phyloP scores from a whole-genome alignment of 2,797 vertebrate species.

The Chloroceryle inda region DNA sequence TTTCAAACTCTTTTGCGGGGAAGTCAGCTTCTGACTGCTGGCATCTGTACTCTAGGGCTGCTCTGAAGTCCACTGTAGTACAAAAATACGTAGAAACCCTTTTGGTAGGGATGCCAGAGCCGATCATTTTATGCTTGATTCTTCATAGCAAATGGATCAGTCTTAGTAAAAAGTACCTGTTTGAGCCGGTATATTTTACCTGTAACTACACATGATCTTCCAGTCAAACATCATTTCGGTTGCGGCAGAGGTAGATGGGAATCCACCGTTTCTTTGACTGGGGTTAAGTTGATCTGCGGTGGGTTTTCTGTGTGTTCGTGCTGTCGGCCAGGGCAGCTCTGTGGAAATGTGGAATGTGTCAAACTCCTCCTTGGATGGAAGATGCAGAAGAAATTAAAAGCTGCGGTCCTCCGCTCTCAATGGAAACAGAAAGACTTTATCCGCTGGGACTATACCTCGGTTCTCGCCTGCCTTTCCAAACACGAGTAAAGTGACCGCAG shows the following conservation, averaged over 20 bases:
- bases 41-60: neutral
- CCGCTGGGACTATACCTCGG: neutral
- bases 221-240: neutral
- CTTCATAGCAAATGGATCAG: neutral
- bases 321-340: neutral
- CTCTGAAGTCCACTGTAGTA: neutral
- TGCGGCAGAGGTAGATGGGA: neutral
- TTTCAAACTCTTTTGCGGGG: neutral
- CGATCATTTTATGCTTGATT: neutral
- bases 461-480: too few species aligned
- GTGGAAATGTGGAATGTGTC: neutral
- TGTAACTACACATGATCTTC: neutral
- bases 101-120: neutral
- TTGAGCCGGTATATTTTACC: neutral
- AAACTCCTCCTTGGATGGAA: neutral
- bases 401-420: rapidly evolving
- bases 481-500: too few species aligned
- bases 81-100: neutral
- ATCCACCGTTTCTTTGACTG: neutral
- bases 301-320: neutral
- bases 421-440: neutral
- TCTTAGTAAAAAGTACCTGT: neutral
- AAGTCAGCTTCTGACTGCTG: neutral
- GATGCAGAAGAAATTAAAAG: neutral
- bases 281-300: neutral